phyloP scores from a whole-genome alignment of 2,797 vertebrate genomes.

The Micromesistius poutassou region DNA sequence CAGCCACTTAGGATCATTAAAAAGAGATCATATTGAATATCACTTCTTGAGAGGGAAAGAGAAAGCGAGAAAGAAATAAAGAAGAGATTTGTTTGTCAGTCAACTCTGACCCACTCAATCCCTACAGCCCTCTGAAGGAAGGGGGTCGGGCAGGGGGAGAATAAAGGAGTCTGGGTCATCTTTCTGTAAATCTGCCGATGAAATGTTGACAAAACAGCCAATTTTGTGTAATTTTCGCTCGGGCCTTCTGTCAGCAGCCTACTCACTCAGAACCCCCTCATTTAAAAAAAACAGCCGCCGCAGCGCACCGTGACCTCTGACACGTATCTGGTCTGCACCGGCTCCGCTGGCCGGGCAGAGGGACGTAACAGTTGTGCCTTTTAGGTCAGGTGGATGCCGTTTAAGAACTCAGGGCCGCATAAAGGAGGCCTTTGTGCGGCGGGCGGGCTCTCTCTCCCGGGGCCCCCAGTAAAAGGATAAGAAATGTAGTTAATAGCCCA shows the following conservation, averaged over 20 bases:
- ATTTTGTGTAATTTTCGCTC: constrained; percentile 91
- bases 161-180: constrained; percentile 60
- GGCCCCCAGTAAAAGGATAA: constrained; percentile 84
- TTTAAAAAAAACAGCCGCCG: constrained; percentile 70
- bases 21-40: constrained; percentile 94
- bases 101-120: constrained; percentile 80
- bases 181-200: constrained; percentile 86
- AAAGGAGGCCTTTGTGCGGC: constrained; percentile 86
- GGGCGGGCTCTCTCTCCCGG: constrained; percentile 66
- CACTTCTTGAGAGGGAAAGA: constrained; percentile 79
- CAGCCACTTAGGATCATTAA: constrained; percentile 89
- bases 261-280: constrained; percentile 82
- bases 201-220: constrained; percentile 97
- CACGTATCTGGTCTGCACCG: constrained; percentile 72
- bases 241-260: constrained; percentile 80
- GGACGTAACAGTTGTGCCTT: constrained; percentile 89
- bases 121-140: constrained; percentile 75
- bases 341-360: constrained; percentile 67
- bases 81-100: constrained; percentile 89
- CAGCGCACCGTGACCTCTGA: constrained; percentile 81
- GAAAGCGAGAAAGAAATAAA: constrained; percentile 77
- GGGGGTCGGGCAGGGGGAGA: constrained; percentile 53
- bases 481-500: constrained; percentile 90
- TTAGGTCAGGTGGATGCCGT: constrained; percentile 85
- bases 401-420: constrained; percentile 72